These are phyloP conservation scores for Temnopleurus reevesii DNA, from an alignment of 53 echinoderm and acorn worm species.

Conservation along the genomic window DNA sequence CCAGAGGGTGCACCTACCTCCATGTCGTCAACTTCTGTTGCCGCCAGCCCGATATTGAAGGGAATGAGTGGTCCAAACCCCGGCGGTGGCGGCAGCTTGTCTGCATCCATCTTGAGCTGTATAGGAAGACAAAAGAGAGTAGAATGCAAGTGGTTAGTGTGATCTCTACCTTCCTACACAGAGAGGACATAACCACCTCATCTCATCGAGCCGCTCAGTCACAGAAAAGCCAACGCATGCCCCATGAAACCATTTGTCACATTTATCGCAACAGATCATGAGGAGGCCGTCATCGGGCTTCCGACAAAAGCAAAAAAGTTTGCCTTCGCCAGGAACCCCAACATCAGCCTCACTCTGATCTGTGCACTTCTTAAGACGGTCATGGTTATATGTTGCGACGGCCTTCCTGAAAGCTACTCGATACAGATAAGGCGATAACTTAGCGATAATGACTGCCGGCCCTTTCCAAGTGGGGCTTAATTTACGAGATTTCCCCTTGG, in stretches of 20 bases:
- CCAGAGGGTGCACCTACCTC: no score
- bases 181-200: neutral
- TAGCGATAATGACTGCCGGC: neutral
- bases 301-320: neutral
- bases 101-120: no score
- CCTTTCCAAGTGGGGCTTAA: neutral
- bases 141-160: neutral
- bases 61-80: no score
- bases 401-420: neutral
- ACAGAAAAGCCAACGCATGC: neutral
- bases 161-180: neutral
- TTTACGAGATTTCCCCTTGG: no score
- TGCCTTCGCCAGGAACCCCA: no score
- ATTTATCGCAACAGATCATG: slow-evolving; percentile 13
- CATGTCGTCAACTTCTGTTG: neutral
- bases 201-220: neutral
- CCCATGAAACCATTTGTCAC: slow-evolving; percentile 18
- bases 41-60: no score
- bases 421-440: neutral
- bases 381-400: neutral
- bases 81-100: no score
- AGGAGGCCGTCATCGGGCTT: neutral
- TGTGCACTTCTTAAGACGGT: neutral
- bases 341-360: neutral
- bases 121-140: no score